Base-by-base conservation (phyloP, 2,797 vertebrate species). In the Staurois parvus region DNA sequence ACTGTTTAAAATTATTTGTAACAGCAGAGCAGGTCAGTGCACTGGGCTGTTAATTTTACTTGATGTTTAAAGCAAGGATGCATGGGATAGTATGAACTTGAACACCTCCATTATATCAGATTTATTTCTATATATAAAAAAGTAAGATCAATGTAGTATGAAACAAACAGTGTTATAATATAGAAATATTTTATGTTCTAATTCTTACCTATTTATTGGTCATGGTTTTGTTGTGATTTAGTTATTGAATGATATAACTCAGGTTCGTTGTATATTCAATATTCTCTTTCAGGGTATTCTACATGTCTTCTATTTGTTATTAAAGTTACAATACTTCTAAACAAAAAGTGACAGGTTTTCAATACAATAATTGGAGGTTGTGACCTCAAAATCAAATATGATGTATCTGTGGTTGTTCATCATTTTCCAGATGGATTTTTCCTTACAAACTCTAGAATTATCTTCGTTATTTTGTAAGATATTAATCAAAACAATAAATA, bases 321-420 rank as follows among this genome's bases (percentile, higher is more conserved):
- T 72, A 37, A 70, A 70, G 68, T 34, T 70, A 72, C 34, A 72
- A 34, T 40, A 42, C 34, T 72, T 34, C 17, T 11, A 40, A 72
- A 72, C 32, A 72, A 72, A 72, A 13, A 72, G 34, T 40, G 69
- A 72, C 69, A 72, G 69, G 21, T 72, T 72, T 72, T 72, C 69
- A 72, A 72, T 72, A 72, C 69, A 72, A 40, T 72, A 40, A 40
- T 37, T 72, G n/a, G 9, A 72, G 69, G 69, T 72, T 24, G 69
- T 72, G 69, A 72, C 69, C 69, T 72, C 69, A 72, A 72, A 34
- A 37, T 72, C 69, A 40, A 72, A 42, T 72, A 72, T 40, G 34
- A 40, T 40, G 69, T 2, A 42, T 40, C 69, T 40, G 11, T 40
- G 69, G 69, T 24, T 72, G n/a, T 72, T 72, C 34, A 72, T 40